phyloP scores from a whole-genome alignment of 92 coral and sea anemone genomes.

The Zoanthus sociatus region DNA sequence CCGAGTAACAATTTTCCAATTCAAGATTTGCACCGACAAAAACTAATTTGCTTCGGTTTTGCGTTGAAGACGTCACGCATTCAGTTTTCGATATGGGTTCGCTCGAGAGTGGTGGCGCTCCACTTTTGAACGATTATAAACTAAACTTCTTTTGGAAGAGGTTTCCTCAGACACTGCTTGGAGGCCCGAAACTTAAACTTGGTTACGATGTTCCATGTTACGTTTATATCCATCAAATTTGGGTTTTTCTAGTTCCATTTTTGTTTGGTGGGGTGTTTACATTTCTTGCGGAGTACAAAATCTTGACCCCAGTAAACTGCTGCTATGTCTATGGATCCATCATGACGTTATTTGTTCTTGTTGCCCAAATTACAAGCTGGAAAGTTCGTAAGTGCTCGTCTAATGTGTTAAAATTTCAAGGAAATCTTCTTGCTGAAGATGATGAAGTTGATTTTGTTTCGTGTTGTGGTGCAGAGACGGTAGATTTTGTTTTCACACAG shows the following conservation, averaged over 20 bases:
- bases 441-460: slow-evolving; percentile 93
- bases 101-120: slow-evolving; percentile 85
- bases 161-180: slow-evolving; percentile 88
- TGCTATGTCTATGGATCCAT: slow-evolving; percentile 84
- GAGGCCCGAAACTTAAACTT: slow-evolving; percentile 87
- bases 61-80: slow-evolving; percentile 2
- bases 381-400: slow-evolving; percentile 64
- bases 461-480: slow-evolving; percentile 86
- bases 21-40: background rate
- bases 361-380: slow-evolving; percentile 71
- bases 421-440: slow-evolving; percentile 87
- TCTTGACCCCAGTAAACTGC: slow-evolving; percentile 64
- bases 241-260: slow-evolving; percentile 81
- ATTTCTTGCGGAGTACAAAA: slow-evolving; percentile 71
- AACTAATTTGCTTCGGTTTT: background rate
- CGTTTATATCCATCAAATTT: slow-evolving; percentile 83
- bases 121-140: slow-evolving; percentile 96
- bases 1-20: slow-evolving; percentile 7
- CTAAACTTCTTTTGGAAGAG: slow-evolving; percentile 93
- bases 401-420: slow-evolving; percentile 69
- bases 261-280: slow-evolving; percentile 87
- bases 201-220: slow-evolving; percentile 88
- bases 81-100: slow-evolving; percentile 68
- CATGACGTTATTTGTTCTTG: slow-evolving; percentile 61
- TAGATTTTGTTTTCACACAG: slow-evolving; percentile 82